A percentile compares a stretch with the other conserved stretches of the same genome.
Conservation (phyloP, 2,113 vertebrate species). For the Clarias batrachus region DNA sequence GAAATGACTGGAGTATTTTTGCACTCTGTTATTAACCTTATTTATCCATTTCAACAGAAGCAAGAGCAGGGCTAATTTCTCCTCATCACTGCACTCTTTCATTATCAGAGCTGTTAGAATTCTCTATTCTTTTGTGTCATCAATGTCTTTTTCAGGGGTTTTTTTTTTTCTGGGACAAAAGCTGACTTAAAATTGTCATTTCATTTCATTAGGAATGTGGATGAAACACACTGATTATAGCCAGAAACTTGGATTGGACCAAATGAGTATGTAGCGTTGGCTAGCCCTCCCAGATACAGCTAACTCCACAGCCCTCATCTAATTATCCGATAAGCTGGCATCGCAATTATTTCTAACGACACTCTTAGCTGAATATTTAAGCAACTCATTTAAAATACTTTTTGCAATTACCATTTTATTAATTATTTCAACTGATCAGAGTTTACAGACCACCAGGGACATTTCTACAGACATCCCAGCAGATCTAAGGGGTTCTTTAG, state of each 20-base stretch:
- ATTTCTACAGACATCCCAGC: background rate
- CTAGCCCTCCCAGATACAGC: background rate
- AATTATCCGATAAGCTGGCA: background rate
- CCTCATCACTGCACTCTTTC: conserved; percentile 12
- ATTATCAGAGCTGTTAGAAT: conserved; percentile 13
- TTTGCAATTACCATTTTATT: background rate
- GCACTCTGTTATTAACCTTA: conserved; percentile 42
- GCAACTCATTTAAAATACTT: background rate
- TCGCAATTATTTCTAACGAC: background rate
- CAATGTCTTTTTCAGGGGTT: background rate
- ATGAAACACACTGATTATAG: conserved; percentile 4
- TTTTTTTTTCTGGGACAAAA: conserved; percentile 5
- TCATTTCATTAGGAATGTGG: background rate
- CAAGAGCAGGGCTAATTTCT: conserved; percentile 33
- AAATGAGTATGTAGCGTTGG: background rate
- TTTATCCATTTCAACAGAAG: conserved; percentile 36
- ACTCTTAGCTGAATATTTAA: background rate
- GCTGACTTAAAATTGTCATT: conserved; percentile 12
- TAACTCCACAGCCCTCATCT: background rate
- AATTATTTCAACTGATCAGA: background rate
- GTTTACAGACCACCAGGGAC: background rate
- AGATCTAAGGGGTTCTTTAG: background rate
- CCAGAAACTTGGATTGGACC: background rate
- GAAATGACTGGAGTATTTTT: conserved; percentile 38
- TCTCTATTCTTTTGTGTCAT: conserved; percentile 17